Percentiles rank a stretch among this genome's conserved stretches.
phyloP scores from a whole-genome alignment of 2,797 vertebrate species.

The Anguilla megastoma region DNA sequence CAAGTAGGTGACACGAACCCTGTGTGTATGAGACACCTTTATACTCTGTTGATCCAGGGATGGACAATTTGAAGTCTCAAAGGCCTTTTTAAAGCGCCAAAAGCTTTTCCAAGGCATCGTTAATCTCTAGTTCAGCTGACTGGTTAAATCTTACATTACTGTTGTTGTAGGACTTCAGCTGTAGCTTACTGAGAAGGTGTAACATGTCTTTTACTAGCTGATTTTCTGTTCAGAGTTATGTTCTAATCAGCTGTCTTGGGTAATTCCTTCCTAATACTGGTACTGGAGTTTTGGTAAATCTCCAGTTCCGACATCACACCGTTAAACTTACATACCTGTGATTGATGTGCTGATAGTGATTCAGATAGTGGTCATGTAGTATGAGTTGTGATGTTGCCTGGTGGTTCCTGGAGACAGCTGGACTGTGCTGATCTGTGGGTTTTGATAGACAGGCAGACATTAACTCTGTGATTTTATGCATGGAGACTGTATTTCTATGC shows the following conservation, averaged over 20 bases:
- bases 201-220: neutral
- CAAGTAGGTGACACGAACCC: constrained; percentile 74
- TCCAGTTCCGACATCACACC: neutral
- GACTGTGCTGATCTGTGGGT: constrained; percentile 63
- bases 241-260: neutral
- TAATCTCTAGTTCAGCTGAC: neutral
- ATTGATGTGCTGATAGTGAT: neutral
- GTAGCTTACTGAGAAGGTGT: neutral
- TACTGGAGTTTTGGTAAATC: neutral
- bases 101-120: neutral
- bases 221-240: neutral
- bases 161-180: neutral
- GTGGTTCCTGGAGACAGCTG: constrained; percentile 68
- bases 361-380: neutral
- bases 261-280: neutral
- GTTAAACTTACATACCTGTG: neutral
- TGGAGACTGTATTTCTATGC: constrained; percentile 58
- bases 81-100: neutral
- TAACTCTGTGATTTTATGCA: constrained; percentile 68
- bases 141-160: neutral
- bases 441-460: constrained; percentile 63
- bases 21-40: neutral
- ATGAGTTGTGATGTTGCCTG: constrained; percentile 43
- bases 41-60: neutral
- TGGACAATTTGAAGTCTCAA: neutral